Conservation (phyloP, 1,140 invertebrate genomes). For the Odontomachus brunneus region DNA sequence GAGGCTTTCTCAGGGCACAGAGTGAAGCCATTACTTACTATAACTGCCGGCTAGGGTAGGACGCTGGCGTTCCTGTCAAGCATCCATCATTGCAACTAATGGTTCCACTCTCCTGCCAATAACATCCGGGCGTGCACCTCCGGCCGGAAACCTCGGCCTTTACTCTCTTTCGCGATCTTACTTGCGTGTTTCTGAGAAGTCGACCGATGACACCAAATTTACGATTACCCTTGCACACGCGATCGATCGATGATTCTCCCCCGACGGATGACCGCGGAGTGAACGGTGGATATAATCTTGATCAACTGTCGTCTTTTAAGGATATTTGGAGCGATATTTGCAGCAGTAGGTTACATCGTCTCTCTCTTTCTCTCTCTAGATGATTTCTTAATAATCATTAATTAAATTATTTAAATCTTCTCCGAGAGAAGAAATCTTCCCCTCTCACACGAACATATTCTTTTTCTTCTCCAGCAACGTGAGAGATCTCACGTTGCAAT, state of each 20-base stretch:
- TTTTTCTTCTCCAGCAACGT: background rate
- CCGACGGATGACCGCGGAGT: background rate
- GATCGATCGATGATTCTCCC: slow-evolving; percentile 1
- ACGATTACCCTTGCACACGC: background rate
- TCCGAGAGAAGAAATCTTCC: too few relatives aligned
- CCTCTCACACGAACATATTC: too few relatives aligned
- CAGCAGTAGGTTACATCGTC: too few relatives aligned
- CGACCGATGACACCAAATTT: slow-evolving; percentile 20
- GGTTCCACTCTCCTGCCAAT: slow-evolving; percentile 85
- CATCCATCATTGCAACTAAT: slow-evolving; percentile 85
- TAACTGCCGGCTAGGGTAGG: slow-evolving; percentile 83
- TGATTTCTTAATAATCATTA: background rate
- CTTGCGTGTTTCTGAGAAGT: slow-evolving; percentile 48
- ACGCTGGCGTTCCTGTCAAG: slow-evolving; percentile 83
- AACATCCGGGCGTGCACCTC: slow-evolving; percentile 79
- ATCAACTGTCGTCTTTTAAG: background rate
- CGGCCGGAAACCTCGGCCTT: slow-evolving; percentile 68
- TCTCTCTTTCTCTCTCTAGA: too few relatives aligned
- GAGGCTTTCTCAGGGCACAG: slow-evolving; percentile 83
- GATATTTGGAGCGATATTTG: background rate
- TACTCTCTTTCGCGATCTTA: slow-evolving; percentile 66
- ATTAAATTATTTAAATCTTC: slow-evolving; percentile 23
- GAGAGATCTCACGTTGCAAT: background rate
- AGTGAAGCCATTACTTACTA: slow-evolving; percentile 85
- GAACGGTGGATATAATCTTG: background rate